Conservation (phyloP, 2,797 vertebrate genomes). For the Aphelocoma californica region DNA sequence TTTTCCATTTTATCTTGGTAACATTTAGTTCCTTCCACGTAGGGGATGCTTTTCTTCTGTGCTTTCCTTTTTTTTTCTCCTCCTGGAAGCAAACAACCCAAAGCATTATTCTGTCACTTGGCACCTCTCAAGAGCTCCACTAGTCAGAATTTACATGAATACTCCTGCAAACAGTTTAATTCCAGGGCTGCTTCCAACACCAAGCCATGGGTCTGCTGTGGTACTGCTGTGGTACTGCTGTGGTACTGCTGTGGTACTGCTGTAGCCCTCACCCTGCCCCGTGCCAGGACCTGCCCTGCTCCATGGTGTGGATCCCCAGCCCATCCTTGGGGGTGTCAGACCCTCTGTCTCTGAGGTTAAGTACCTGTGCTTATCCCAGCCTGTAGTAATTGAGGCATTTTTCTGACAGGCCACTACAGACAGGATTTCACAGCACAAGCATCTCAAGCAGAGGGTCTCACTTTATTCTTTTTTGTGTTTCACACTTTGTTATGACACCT, state of each 20-base stretch:
- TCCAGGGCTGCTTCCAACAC: background rate
- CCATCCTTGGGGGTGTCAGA: background rate
- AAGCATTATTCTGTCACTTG: background rate
- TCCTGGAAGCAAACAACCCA: background rate
- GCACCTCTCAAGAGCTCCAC: background rate
- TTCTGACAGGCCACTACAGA: background rate
- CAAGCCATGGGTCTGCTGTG: background rate
- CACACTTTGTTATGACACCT: conserved; percentile 27
- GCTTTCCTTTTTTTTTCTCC: accelerated
- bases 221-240: background rate
- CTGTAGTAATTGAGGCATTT: background rate
- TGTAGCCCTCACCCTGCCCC: background rate
- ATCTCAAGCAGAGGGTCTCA: background rate
- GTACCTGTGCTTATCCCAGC: background rate
- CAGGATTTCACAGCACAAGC: background rate
- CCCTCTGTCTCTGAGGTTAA: background rate
- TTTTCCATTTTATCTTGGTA: background rate
- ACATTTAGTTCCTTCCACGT: background rate
- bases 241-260: background rate
- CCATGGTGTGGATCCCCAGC: background rate
- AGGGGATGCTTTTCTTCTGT: background rate
- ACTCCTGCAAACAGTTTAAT: background rate
- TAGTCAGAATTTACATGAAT: background rate
- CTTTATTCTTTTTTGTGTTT: background rate
- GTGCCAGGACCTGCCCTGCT: background rate